Evolutionary conservation across 2,113 vertebrate species (phyloP).

Genomic region (Rhadina sibilatrix): DNA sequence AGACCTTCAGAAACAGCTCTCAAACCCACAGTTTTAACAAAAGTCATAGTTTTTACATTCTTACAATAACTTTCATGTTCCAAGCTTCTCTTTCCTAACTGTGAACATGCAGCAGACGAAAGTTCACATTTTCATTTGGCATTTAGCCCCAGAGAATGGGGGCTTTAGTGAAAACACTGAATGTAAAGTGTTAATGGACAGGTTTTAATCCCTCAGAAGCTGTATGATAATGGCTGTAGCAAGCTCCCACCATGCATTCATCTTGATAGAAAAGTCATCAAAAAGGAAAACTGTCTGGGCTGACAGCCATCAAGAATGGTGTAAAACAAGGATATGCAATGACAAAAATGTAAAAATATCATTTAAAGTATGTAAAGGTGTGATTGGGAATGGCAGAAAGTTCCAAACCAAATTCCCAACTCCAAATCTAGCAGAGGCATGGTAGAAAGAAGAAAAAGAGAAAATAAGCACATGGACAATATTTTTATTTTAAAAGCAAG

Average conservation of each 20-base stretch:
- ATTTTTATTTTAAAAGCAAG: neutral
- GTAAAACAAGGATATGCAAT: neutral
- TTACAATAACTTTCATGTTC: neutral
- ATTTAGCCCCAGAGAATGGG: neutral
- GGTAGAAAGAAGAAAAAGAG: neutral
- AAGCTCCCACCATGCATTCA: neutral
- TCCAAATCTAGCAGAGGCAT: neutral
- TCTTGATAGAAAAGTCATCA: neutral
- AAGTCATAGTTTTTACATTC: neutral
- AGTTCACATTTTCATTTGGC: neutral
- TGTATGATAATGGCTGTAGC: neutral
- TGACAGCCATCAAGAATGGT: neutral
- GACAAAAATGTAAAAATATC: neutral
- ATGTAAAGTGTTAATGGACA: neutral
- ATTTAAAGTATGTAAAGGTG: neutral
- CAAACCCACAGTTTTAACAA: neutral
- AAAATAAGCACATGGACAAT: neutral
- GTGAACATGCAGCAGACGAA: neutral
- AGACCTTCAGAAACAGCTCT: neutral
- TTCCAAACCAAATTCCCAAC: neutral
- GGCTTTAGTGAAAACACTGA: neutral
- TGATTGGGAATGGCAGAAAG: neutral
- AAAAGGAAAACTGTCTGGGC: neutral
- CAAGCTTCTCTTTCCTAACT: neutral
- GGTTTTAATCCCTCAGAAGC: neutral